Base-by-base conservation (phyloP, 2,113 vertebrate genomes). In the Elanoides forficatus region DNA sequence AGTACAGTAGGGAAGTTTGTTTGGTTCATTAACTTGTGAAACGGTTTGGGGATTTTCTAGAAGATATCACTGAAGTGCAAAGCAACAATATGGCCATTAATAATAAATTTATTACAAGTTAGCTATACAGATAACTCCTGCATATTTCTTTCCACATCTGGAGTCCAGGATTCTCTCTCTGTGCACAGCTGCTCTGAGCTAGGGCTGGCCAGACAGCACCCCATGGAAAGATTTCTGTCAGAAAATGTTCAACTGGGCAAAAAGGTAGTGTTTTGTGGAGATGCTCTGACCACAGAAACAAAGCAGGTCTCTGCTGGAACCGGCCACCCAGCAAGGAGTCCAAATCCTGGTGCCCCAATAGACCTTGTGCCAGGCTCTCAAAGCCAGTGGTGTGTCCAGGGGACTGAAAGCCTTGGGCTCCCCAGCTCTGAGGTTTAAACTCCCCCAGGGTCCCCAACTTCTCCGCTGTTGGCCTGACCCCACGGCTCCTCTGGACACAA, bases 21-120 rank as follows among this genome's bases (percentile, higher is more conserved):
- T 93, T 87, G 48, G 68, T 70, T 93, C 47, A 56, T 96, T 89
- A 89, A 74, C 22, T 63, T 65, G 38, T 23, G 13, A 56, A 92
- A 65, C 4, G 0, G 13, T 80, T 80, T 91, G 70, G 62, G 52
- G 23, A 29, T 55, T 84, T 94, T 94, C 60, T 65, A 66, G 62
- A 79, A 81, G 47, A 66, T 71, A 84, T 40, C 83, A 68, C 52
- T 85, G 53, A 73, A 96, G 27, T 73, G 53, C 81, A 81, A 62
- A 83, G 71, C 71, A 81, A 73, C 81, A 80, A 38, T 94, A 62
- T 66, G 73, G 17, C 19, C 43, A 55, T 87, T 84, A 86, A 78
- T 83, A 92, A 66, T 27, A 42, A 22, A 55, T 86, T 90, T 76
- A 81, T 88, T 84, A 38, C 71, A 76, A 70, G 74, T 73, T 90